Conservation (phyloP, 1,140 invertebrate genomes). For the Coelopa frigida region DNA sequence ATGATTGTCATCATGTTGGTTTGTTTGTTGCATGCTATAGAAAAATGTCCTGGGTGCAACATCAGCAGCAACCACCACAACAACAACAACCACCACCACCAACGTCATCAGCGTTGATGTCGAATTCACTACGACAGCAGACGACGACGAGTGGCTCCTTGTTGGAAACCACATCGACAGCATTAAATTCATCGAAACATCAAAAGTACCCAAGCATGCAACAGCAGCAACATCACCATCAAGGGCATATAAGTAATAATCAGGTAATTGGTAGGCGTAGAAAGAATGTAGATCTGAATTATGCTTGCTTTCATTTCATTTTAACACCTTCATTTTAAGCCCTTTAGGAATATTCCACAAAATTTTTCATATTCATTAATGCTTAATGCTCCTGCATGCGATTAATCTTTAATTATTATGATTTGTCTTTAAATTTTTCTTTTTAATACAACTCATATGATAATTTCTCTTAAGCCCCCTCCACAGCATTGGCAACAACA, state of each 20-base stretch:
- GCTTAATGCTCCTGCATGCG: too few species aligned
- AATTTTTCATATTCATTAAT: too few species aligned
- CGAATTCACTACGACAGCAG: background rate
- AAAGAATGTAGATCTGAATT: background rate
- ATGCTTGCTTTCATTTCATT: too few species aligned
- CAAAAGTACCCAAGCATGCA: constrained; percentile 10
- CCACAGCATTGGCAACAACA: constrained; percentile 3
- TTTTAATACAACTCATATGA: constrained; percentile 17
- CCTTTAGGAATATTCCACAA: too few species aligned
- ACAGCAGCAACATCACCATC: constrained; percentile 9
- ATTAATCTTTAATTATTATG: background rate
- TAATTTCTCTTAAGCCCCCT: constrained; percentile 20
- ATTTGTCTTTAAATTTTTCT: background rate
- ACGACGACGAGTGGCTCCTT: background rate
- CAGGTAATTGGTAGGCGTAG: background rate
- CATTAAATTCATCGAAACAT: constrained; percentile 4
- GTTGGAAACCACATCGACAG: constrained; percentile 1
- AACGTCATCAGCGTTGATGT: constrained; percentile 12
- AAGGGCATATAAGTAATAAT: constrained; percentile 1
- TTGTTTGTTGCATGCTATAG: background rate
- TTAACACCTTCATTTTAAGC: too few species aligned
- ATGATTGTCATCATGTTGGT: too few species aligned
- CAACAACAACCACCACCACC: constrained; percentile 14
- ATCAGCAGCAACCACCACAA: constrained; percentile 7
- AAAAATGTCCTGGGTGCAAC: constrained; percentile 15